Evolutionary conservation across 2,888 invertebrate genomes (phyloP), one percentile per base, ranked within the genome.

Genomic region (Sinohyriopsis cumingii): DNA sequence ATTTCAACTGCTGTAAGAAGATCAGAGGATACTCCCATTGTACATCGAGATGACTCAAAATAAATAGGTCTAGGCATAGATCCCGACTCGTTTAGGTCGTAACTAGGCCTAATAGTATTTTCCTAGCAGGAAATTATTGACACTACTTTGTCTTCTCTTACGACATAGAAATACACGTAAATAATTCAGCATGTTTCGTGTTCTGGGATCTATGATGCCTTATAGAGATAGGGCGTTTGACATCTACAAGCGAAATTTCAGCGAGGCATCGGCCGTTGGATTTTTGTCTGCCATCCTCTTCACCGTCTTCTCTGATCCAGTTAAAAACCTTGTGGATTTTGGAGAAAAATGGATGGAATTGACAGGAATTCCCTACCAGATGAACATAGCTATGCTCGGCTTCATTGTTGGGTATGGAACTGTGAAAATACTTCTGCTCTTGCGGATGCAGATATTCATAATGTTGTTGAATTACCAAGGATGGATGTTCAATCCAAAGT

Each of bases 271-370:
- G 59, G 81, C 81, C 20, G 76, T 82, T 28, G 81, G 81, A 53
- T 82, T 82, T 72, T 64, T 82, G 28, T 80, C 80, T 5, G 81
- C 81, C 5, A 78, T 82, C 68, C 68, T 82, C 67, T 82, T 82
- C 59, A 79, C 80, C 7, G 78, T 82, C 18, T 82, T 82, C 68
- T 75, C 76, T 19, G 79, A 80, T 53, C 78, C 78, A 56, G 77
- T 80, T 20, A 75, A 76, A 74, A 80, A 71, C 63, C 72, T 75
- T 33, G 81, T 82, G 20, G 81, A 82, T 66, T 82, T 82, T 63
- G 81, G 81, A 24, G 80, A 80, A 72, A 82, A 82, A 82, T 82
- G 81, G 81, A 79, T 82, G 79, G 79, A 77, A 67, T 63, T 82
- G 59, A 75, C 81, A 19, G 81, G 80, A 6, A 70, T 82, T 24